Evolutionary conservation across 2,113 vertebrate species (phyloP), one percentile per base, ranked within the genome.

Genomic region (Chiloscyllium plagiosum): DNA sequence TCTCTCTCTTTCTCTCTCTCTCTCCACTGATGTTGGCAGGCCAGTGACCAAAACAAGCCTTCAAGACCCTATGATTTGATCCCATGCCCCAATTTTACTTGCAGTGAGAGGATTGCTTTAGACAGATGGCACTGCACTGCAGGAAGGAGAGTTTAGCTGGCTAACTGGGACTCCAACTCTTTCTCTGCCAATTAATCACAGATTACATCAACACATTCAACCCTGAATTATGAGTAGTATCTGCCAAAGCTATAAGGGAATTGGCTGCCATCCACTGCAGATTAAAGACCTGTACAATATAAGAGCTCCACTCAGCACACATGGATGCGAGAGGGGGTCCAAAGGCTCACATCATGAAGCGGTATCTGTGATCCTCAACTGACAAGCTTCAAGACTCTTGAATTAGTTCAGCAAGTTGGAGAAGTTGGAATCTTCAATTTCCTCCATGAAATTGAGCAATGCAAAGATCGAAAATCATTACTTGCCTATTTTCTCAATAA

Each of bases 271-370:
- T 90, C 50, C 52, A 90, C 4, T 61, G 52, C 87, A 92, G 87
- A 65, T 61, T 66, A 37, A 66, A 66, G 89, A 37, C 61, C 33
- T 37, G 17, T 68, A 17, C 17, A n/a, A 66, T 0, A 37, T 56
- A 93, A 93, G 8, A 61, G 66, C 20, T 20, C 61, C 89, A 92
- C 86, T 33, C 52, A 15, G 29, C 72, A 61, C 89, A 92, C 89
- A 37, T 7, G 89, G 89, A 37, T 37, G 5, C 33, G 66, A 17
- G 61, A 66, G 20, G 37, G 66, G 19, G 17, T n/a, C 89, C 61
- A 66, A 92, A 93, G 89, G n/a, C 15, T n/a, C n/a, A 15, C 89
- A 93, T 92, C 65, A 93, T 66, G 89, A 66, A 66, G 65, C n/a
- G 66, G 66, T 37, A 66, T 66, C 17, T 19, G 22, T 19, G 19